These are phyloP conservation scores for Drosophila nannoptera DNA, from an alignment of 1,140 invertebrate species.

Conservation along the genomic window DNA sequence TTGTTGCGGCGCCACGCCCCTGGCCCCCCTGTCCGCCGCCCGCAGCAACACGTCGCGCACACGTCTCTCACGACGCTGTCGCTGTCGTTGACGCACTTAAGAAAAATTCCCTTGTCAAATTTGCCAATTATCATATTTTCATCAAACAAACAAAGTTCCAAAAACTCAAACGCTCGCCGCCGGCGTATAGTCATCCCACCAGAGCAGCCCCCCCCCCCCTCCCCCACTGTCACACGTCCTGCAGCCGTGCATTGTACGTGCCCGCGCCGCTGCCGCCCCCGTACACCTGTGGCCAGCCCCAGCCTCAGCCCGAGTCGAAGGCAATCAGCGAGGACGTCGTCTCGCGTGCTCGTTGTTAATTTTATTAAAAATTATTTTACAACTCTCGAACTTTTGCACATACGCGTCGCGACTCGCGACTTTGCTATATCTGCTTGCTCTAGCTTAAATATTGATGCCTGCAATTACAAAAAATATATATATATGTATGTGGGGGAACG, in stretches of 20 bases:
- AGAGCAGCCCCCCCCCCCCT: background rate
- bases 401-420: conserved; percentile 8
- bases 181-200: conserved; percentile 16
- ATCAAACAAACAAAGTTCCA: conserved; percentile 77
- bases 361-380: conserved; percentile 77
- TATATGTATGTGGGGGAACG: conserved; percentile 12
- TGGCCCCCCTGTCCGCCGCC: background rate
- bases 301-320: conserved; percentile 30
- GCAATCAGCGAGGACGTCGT: conserved; percentile 58
- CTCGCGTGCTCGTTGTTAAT: conserved; percentile 53
- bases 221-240: background rate
- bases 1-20: conserved; percentile 38
- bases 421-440: conserved; percentile 13
- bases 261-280: background rate
- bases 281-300: conserved; percentile 43
- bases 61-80: conserved; percentile 16
- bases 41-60: conserved; percentile 9
- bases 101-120: conserved; percentile 79
- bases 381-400: conserved; percentile 60
- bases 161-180: conserved; percentile 47
- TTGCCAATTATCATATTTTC: conserved; percentile 79
- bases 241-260: conserved; percentile 1
- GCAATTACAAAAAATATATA: conserved; percentile 36
- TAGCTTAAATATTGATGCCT: conserved; percentile 47
- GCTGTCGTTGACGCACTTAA: conserved; percentile 67